phyloP scores from a whole-genome alignment of 2,113 vertebrate species.

The human (Homo sapiens) region GRCh38 chr1:172202001-172202500 shows the following conservation, averaged over 20 bases:
- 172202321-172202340: neutral
- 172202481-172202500: neutral
- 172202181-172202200: neutral
- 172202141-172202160: too few species aligned
- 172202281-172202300: neutral
- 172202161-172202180: too few species aligned
- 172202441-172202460: neutral
- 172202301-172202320: neutral
- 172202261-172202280: neutral
- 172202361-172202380: slow-evolving; percentile 1
- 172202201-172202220: neutral
- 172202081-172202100: too few species aligned
- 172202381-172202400: neutral
- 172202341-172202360: neutral
- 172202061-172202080: too few species aligned
- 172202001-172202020: too few species aligned
- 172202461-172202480: slow-evolving; percentile 6
- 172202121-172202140: too few species aligned
- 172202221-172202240: neutral
- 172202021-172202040: too few species aligned
- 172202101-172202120: too few species aligned
- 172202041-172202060: too few species aligned
- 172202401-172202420: neutral
- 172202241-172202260: slow-evolving; percentile 12
- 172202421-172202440: neutral